Percentiles rank a stretch among this genome's conserved stretches.
These are phyloP conservation scores for Lepidurus arcticus DNA, from an alignment of 1,140 invertebrate species.

Conservation along the genomic window DNA sequence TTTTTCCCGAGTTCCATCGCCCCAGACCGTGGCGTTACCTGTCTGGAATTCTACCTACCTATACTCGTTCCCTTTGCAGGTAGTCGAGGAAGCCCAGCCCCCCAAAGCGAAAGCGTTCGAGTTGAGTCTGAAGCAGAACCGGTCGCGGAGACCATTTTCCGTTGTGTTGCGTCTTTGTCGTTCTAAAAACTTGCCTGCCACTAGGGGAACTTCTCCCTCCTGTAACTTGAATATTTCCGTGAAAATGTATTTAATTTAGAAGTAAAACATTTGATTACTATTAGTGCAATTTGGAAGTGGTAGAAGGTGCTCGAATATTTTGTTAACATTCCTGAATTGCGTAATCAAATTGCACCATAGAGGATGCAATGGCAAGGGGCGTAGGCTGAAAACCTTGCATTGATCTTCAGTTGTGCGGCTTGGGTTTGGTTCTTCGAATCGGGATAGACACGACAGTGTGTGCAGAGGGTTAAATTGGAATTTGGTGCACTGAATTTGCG, in stretches of 20 bases:
- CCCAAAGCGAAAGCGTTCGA: neutral
- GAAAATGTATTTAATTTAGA: too few relatives aligned
- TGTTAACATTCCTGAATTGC: neutral
- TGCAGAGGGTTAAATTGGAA: too few relatives aligned
- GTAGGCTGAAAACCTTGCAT: neutral
- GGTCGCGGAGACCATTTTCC: constrained; percentile 6
- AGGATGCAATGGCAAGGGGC: neutral
- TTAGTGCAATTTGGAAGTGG: too few relatives aligned
- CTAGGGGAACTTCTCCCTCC: neutral
- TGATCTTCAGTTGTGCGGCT: neutral
- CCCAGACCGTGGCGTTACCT: neutral
- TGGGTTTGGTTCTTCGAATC: too few relatives aligned
- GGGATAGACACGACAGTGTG: too few relatives aligned
- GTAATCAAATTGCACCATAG: neutral
- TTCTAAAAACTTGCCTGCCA: neutral
- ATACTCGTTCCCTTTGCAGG: neutral
- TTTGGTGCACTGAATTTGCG: too few relatives aligned
- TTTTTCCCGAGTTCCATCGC: neutral
- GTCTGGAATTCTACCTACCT: neutral
- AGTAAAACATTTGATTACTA: too few relatives aligned
- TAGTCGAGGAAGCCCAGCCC: neutral
- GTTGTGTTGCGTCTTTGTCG: constrained; percentile 18
- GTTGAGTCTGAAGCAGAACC: constrained; percentile 13
- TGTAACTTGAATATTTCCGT: too few relatives aligned
- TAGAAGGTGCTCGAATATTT: too few relatives aligned